A percentile compares a stretch with the other conserved stretches of the same genome.
Conservation (phyloP, 2,113 vertebrate genomes). For the Lipophrys pholis region DNA sequence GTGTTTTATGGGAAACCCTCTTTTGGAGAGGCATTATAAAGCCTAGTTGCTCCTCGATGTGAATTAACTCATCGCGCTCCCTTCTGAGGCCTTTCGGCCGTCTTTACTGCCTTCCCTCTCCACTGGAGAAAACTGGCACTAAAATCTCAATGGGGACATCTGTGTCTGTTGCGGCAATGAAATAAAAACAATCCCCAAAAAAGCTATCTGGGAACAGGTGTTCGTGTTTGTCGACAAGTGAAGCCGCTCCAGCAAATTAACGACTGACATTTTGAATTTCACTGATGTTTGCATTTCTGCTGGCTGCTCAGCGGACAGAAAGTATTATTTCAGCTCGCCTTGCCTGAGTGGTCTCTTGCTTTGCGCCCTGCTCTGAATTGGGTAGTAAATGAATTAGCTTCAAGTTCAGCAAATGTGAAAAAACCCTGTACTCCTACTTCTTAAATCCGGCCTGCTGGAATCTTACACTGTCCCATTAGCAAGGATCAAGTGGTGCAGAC, state of each 20-base stretch:
- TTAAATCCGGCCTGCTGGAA: conserved; percentile 20
- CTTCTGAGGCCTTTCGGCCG: conserved; percentile 64
- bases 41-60: conserved; percentile 58
- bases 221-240: conserved; percentile 59
- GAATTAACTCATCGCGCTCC: conserved; percentile 51
- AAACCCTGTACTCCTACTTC: conserved; percentile 1
- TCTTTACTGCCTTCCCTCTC: conserved; percentile 64
- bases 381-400: conserved; percentile 58
- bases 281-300: conserved; percentile 71
- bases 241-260: conserved; percentile 75
- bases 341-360: conserved; percentile 32
- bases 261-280: conserved; percentile 68
- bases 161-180: conserved; percentile 68
- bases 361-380: conserved; percentile 39
- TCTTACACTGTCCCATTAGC: conserved; percentile 19
- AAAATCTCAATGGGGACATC: conserved; percentile 80
- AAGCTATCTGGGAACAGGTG: conserved; percentile 75
- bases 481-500: conserved; percentile 26
- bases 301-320: conserved; percentile 55
- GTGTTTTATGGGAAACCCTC: conserved; percentile 49
- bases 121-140: conserved; percentile 67
- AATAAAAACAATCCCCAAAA: conserved; percentile 58
- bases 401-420: conserved; percentile 39
- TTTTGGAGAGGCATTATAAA: conserved; percentile 67
- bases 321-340: conserved; percentile 59